Evolutionary conservation across 2,888 invertebrate genomes (phyloP).

Genomic region (Callyntrura guangdongensis): DNA sequence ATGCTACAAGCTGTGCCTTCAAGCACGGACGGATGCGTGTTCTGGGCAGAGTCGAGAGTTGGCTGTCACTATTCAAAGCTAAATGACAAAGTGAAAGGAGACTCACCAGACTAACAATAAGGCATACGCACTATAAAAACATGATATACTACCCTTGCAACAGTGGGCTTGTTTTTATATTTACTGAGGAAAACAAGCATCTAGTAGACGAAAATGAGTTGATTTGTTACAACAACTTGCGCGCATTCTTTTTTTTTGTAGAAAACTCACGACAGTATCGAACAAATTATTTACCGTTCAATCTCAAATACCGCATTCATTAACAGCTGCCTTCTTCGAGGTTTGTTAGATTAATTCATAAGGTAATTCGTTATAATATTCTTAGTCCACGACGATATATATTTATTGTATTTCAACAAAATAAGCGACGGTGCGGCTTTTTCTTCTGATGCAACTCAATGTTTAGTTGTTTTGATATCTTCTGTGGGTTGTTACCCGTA

Average conservation of each 20-base stretch:
- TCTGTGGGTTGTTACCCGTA: no score
- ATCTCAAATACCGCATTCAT: slow-evolving; percentile 29
- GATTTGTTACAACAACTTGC: slow-evolving; percentile 20
- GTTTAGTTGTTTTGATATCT: no score
- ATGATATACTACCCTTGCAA: background rate
- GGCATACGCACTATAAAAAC: background rate
- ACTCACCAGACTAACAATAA: background rate
- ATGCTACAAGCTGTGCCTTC: slow-evolving; percentile 31
- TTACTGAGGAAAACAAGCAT: background rate
- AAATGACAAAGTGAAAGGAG: slow-evolving; percentile 48
- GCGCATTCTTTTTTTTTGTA: background rate
- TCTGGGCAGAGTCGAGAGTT: slow-evolving; percentile 9
- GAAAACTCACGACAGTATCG: slow-evolving; percentile 21
- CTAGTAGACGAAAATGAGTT: slow-evolving; percentile 4
- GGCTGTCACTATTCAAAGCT: slow-evolving; percentile 34
- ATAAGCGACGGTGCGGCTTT: no score
- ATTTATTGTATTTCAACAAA: no score
- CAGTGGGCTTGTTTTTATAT: background rate
- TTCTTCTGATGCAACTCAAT: no score
- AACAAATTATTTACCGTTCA: background rate
- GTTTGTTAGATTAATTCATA: background rate
- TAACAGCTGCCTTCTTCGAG: slow-evolving; percentile 1
- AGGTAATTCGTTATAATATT: no score
- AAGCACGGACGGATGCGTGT: slow-evolving; percentile 34
- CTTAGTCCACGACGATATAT: no score